Percentiles rank a stretch among this genome's conserved stretches.
These are phyloP conservation scores for Fratercula arctica DNA, from an alignment of 2,797 vertebrate species.

Conservation along the genomic window DNA sequence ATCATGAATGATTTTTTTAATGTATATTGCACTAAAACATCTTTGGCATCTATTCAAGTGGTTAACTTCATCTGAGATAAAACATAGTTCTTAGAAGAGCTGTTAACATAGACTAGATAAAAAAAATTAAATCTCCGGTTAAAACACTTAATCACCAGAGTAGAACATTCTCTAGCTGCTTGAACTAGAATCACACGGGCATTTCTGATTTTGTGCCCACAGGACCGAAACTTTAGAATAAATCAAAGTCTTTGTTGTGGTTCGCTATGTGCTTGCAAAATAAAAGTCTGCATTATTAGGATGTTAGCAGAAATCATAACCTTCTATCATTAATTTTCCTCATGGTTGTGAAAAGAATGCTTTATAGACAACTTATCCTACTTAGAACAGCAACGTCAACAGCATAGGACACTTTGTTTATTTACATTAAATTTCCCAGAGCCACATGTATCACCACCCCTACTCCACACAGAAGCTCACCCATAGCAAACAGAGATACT, in stretches of 20 bases:
- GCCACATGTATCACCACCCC: neutral
- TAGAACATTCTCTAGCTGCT: neutral
- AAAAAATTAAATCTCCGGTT: neutral
- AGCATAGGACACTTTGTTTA: neutral
- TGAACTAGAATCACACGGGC: neutral
- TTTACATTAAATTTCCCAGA: neutral
- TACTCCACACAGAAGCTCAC: neutral
- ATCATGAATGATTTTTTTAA: neutral
- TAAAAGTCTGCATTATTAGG: neutral
- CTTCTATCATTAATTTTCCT: neutral
- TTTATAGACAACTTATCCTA: neutral
- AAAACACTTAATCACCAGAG: neutral
- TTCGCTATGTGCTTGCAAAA: neutral
- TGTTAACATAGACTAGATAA: neutral
- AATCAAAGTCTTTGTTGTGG: neutral
- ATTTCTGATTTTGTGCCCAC: neutral
- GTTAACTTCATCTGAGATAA: neutral
- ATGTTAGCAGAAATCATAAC: neutral
- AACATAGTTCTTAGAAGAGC: neutral
- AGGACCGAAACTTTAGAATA: neutral
- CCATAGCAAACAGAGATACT: rapidly evolving
- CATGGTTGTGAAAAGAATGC: neutral
- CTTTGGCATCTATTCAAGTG: neutral
- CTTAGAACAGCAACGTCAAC: neutral
- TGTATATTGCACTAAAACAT: neutral